These are phyloP conservation scores for Hydropsyche betteni DNA, from an alignment of 2,888 invertebrate genomes.

Conservation along the genomic window DNA sequence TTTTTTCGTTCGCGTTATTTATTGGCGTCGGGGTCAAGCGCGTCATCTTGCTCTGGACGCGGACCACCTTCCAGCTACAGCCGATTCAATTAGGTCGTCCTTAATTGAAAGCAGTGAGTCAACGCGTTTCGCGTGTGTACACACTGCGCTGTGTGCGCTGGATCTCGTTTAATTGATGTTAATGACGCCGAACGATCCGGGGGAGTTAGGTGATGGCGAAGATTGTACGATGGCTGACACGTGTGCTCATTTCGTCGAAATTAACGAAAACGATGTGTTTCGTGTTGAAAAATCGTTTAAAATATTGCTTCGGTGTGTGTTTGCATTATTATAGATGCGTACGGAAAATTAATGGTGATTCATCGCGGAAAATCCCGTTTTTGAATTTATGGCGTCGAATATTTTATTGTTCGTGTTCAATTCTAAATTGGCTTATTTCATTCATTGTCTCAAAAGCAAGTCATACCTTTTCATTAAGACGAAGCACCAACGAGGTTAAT, in stretches of 20 bases:
- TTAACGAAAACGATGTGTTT: neutral
- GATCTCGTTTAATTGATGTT: constrained; percentile 25
- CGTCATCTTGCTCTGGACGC: neutral
- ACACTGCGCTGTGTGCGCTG: constrained; percentile 5
- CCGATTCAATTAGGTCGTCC: constrained; percentile 30
- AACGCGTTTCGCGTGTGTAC: constrained; percentile 26
- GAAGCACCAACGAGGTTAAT: constrained; percentile 45
- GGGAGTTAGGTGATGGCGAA: constrained; percentile 1
- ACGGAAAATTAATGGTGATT: too few species aligned
- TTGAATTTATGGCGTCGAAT: too few species aligned
- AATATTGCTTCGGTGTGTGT: too few species aligned
- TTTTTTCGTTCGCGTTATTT: constrained; percentile 18
- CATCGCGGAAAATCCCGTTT: too few species aligned
- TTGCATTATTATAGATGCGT: too few species aligned
- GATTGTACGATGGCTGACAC: neutral
- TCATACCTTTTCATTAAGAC: constrained; percentile 48
- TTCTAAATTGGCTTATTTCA: too few species aligned
- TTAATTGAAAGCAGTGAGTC: constrained; percentile 23
- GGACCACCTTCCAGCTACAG: neutral
- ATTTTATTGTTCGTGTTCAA: too few species aligned
- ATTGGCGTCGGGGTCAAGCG: constrained; percentile 14
- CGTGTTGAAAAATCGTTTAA: too few species aligned
- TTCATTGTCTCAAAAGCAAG: constrained; percentile 9
- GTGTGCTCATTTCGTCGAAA: neutral
- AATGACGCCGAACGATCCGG: constrained; percentile 13